These are phyloP conservation scores for Gastrophryne carolinensis DNA, from an alignment of 2,797 vertebrate species.

Conservation along the genomic window DNA sequence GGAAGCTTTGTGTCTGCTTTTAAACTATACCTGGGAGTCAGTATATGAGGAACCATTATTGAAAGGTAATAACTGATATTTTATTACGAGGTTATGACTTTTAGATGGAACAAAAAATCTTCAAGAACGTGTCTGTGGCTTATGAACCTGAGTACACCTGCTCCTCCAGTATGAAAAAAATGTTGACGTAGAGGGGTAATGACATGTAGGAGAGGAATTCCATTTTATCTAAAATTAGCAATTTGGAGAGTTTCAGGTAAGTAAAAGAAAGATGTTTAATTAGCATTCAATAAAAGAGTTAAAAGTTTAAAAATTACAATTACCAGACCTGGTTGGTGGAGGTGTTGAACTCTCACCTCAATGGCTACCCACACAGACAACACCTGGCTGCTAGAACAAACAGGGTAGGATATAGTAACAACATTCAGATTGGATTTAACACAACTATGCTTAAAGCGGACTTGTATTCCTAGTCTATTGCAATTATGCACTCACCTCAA, in stretches of 20 bases:
- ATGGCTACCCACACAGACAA: too few species aligned
- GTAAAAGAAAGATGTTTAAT: too few species aligned
- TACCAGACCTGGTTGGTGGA: too few species aligned
- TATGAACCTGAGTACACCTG: constrained; percentile 9
- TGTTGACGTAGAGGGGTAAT: neutral
- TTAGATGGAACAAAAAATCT: constrained; percentile 16
- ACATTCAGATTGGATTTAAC: too few species aligned
- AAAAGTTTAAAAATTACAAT: too few species aligned
- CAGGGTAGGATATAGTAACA: too few species aligned
- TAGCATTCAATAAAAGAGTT: too few species aligned
- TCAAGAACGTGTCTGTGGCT: neutral
- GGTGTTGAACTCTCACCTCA: too few species aligned
- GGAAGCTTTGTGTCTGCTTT: constrained; percentile 35
- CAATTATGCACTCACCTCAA: too few species aligned
- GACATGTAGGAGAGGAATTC: neutral
- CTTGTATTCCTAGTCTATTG: too few species aligned
- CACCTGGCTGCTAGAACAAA: too few species aligned
- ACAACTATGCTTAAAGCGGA: too few species aligned
- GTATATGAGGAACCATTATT: constrained; percentile 43
- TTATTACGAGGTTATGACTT: constrained; percentile 28
- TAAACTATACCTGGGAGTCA: constrained; percentile 42
- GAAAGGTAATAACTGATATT: constrained; percentile 48
- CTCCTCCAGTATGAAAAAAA: neutral
- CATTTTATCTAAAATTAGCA: neutral
- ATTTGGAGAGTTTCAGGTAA: neutral